phyloP scores from a whole-genome alignment of 35 echinoderm and acorn worm genomes.

The Chiridota heheva region DNA sequence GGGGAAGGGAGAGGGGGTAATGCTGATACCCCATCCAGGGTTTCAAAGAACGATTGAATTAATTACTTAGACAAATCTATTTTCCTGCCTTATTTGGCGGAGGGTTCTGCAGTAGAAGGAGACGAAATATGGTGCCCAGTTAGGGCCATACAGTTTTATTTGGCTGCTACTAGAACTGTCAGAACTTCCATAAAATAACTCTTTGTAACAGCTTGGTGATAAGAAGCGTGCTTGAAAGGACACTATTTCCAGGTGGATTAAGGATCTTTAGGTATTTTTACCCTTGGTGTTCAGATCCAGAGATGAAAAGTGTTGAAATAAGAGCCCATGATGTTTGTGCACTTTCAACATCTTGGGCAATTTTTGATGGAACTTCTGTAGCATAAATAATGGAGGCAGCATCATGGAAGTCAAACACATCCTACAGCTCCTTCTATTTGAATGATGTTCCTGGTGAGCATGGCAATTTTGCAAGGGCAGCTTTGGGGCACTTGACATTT shows the following conservation, averaged over 20 bases:
- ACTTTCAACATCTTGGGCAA: not conserved
- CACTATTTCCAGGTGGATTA: constrained; percentile 3
- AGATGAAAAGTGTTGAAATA: not conserved
- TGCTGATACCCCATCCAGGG: not conserved
- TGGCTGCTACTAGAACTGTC: not conserved
- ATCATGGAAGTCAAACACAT: not conserved
- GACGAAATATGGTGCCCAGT: not conserved
- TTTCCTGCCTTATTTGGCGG: not conserved
- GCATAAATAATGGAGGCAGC: not conserved
- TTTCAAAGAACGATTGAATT: not conserved
- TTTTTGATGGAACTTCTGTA: not conserved
- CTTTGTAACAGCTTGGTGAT: not conserved
- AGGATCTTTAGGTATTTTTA: not conserved
- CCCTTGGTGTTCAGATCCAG: not conserved
- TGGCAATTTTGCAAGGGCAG: not conserved
- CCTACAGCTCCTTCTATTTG: not conserved
- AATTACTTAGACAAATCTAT: not conserved
- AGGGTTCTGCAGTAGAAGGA: not conserved
- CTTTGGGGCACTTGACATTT: not conserved
- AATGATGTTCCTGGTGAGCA: not conserved
- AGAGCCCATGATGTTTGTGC: not conserved
- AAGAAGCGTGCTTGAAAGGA: not conserved
- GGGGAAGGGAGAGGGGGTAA: too few species aligned
- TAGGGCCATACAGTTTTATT: constrained; percentile 9
- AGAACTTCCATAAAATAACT: not conserved